phyloP scores from a whole-genome alignment of 2,888 invertebrate species.

The Octodonta nipae region DNA sequence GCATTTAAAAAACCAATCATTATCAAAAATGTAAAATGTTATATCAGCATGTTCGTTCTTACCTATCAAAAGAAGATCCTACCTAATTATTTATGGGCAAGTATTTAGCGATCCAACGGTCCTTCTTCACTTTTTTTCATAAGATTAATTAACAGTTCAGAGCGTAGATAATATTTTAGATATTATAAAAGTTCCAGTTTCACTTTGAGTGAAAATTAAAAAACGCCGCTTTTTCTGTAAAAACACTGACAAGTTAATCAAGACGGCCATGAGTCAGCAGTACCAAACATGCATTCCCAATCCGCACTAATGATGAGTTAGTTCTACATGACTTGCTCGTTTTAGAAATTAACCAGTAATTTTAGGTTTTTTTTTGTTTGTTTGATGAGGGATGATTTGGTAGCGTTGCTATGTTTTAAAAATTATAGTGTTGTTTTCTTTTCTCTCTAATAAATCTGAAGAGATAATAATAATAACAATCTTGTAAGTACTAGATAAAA shows the following conservation, averaged over 20 bases:
- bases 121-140: conserved; percentile 8
- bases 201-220: conserved; percentile 21
- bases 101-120: no score
- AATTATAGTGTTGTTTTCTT: conserved; percentile 2
- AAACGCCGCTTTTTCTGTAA: conserved; percentile 31
- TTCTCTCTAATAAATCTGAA: no score
- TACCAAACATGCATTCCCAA: conserved; percentile 33
- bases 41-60: no score
- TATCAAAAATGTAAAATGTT: no score
- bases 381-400: no score
- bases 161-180: conserved; percentile 25
- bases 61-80: no score
- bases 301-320: conserved; percentile 31
- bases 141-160: conserved; percentile 20
- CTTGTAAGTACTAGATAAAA: no score
- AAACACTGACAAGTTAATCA: conserved; percentile 37
- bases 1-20: no score
- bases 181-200: conserved; percentile 22
- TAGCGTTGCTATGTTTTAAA: no score
- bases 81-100: no score
- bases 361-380: no score
- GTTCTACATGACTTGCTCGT: conserved; percentile 25
- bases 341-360: conserved; percentile 16
- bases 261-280: conserved; percentile 29
- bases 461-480: no score